Evolutionary conservation across 2,888 invertebrate genomes (phyloP).

Genomic region (Sinhomidia bicolor): DNA sequence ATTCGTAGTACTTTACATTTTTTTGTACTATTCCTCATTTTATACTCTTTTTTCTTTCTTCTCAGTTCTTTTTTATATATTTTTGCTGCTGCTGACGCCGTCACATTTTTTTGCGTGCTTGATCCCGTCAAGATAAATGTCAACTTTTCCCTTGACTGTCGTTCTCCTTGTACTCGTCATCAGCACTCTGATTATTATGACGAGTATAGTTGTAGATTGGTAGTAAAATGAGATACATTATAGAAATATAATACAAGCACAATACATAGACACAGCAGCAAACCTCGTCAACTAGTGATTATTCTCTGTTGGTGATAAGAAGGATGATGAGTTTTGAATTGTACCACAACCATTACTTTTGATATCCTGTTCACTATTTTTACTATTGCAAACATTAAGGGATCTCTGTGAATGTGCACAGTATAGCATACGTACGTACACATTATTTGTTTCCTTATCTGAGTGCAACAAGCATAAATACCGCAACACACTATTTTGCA

Average conservation of each 20-base stretch:
- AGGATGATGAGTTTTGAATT: background rate
- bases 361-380: background rate
- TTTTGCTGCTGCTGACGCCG: background rate
- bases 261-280: too few relatives aligned
- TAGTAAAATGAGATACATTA: too few relatives aligned
- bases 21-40: background rate
- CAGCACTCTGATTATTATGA: background rate
- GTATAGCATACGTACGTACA: too few relatives aligned
- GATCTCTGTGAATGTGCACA: too few relatives aligned
- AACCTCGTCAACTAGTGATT: background rate
- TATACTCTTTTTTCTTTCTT: background rate
- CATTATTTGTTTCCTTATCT: too few relatives aligned
- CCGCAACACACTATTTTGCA: background rate
- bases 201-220: too few relatives aligned
- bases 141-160: slow-evolving; percentile 4
- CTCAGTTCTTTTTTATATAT: background rate
- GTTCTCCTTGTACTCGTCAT: background rate
- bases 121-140: slow-evolving; percentile 15
- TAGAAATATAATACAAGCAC: too few relatives aligned
- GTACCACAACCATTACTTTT: background rate
- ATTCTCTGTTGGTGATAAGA: background rate
- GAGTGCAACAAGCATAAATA: too few relatives aligned
- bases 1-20: background rate
- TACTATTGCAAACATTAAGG: background rate
- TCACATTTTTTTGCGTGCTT: slow-evolving; percentile 3